Percentiles rank a stretch among this genome's conserved stretches.
Conservation (phyloP, 2,888 invertebrate genomes). For the Platycheirus rosarum region DNA sequence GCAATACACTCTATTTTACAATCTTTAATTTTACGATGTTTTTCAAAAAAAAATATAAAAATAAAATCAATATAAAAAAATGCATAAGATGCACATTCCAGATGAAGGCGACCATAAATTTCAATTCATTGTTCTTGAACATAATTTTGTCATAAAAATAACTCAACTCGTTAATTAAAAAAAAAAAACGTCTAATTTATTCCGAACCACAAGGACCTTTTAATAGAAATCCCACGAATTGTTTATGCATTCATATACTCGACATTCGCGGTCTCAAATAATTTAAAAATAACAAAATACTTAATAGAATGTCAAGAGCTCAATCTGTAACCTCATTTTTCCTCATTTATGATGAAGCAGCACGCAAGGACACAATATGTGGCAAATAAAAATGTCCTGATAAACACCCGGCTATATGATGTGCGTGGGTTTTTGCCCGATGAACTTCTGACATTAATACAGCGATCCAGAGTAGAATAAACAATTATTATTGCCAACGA, state of each 20-base stretch:
- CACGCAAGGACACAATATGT: conserved; percentile 47
- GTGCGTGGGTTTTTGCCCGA: not conserved
- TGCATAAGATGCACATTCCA: not conserved
- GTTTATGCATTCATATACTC: not conserved
- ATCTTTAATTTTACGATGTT: conserved; percentile 9
- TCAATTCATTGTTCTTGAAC: conserved; percentile 7
- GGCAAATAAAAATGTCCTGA: conserved; percentile 3
- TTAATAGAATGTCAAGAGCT: conserved; percentile 49
- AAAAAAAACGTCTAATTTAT: conserved; percentile 11
- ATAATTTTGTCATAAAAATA: conserved; percentile 2
- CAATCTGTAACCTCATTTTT: conserved; percentile 50
- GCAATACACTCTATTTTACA: conserved; percentile 2
- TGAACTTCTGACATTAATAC: conserved; percentile 10
- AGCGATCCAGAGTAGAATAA: conserved; percentile 4
- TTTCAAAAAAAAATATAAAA: not conserved
- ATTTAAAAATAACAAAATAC: conserved; percentile 15
- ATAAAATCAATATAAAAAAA: not conserved
- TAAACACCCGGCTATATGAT: not conserved
- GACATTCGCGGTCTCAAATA: conserved; percentile 8
- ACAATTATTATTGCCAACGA: not conserved
- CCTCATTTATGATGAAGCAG: conserved; percentile 36
- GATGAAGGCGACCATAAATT: conserved; percentile 17
- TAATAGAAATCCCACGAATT: not conserved
- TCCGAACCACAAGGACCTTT: conserved; percentile 9
- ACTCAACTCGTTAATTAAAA: conserved; percentile 3